Evolutionary conservation across 1,140 invertebrate species (phyloP), one percentile per base, ranked within the genome.

Genomic region (Limonius californicus): DNA sequence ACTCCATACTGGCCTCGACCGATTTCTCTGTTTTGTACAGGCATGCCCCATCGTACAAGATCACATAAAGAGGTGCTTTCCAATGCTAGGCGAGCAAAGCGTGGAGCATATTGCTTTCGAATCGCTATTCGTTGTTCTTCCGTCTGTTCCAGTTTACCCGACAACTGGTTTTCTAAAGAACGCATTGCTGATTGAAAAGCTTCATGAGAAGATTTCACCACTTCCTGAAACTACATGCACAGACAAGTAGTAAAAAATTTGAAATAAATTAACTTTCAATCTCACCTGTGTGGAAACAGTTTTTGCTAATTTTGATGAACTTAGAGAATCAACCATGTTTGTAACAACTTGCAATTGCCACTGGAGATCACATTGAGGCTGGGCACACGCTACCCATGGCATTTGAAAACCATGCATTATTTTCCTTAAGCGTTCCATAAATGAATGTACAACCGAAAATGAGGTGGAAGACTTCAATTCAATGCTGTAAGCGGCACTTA

Each of bases 1-100:
- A 96, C 92, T 11, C 94, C 94, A 77, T 95, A 96, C 72, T 95
- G 92, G 0, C 93, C 93, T 21, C 92, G 82, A 0, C 92, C 93
- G 35, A 95, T 90, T 79, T 95, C 92, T 64, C 86, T 82, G 1
- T 87, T 88, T 47, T 89, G 81, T 63, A 87, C 83, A 0, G 92
- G 92, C 77, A 90, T 87, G 0, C 92, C 91, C 77, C 87, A 87
- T 61, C 87, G 78, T 1, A 93, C 81, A 39, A 86, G 80, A 75
- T 95, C 92, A 69, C 85, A 87, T 71, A 94, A 85, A 0, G 91
- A 94, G 0, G 89, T 92, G 57, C 89, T 91, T 76, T 95, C 91
- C 2, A 95, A 76, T 2, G 90, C 89, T n/a, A 94, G 78, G 54
- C 90, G 85, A 0, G 93, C 92, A 57, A 95, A 82, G 59, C 84